Evolutionary conservation across 2,888 invertebrate genomes (phyloP).

Genomic region (Rhopalosiphum nymphaeae): DNA sequence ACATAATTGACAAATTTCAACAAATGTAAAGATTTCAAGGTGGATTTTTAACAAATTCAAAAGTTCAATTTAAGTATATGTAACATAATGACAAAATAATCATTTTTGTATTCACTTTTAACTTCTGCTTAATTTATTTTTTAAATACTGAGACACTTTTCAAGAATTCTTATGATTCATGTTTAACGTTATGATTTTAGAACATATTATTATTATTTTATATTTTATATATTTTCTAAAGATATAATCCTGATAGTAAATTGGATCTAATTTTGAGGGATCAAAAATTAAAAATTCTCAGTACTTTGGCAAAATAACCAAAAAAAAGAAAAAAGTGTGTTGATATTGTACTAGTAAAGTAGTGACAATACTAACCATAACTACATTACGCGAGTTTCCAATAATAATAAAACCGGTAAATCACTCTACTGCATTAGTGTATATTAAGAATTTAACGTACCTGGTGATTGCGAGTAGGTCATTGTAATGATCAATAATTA

Average conservation of each 20-base stretch:
- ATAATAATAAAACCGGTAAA: not conserved
- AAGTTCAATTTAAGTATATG: not conserved
- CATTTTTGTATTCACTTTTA: not conserved
- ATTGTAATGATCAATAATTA: not conserved
- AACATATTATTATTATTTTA: not conserved
- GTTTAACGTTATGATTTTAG: not conserved
- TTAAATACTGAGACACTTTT: too few relatives aligned
- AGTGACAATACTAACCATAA: not conserved
- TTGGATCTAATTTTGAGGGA: too few relatives aligned
- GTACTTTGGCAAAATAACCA: too few relatives aligned
- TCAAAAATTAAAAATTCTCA: too few relatives aligned
- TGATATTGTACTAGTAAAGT: not conserved
- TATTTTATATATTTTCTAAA: too few relatives aligned
- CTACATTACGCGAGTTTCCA: not conserved
- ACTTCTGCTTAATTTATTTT: not conserved
- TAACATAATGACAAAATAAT: not conserved
- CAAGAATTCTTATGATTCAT: too few relatives aligned
- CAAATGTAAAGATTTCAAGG: not conserved
- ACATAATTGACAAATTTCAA: not conserved
- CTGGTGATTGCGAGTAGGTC: not conserved
- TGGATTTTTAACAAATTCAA: not conserved
- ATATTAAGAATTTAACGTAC: not conserved
- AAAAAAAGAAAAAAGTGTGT: not conserved
- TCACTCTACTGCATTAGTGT: not conserved
- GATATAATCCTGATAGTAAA: too few relatives aligned